Percentiles rank a stretch among this genome's conserved stretches.
These are phyloP conservation scores for Drosophila hamatofila DNA, from an alignment of 2,888 invertebrate species.

Conservation along the genomic window DNA sequence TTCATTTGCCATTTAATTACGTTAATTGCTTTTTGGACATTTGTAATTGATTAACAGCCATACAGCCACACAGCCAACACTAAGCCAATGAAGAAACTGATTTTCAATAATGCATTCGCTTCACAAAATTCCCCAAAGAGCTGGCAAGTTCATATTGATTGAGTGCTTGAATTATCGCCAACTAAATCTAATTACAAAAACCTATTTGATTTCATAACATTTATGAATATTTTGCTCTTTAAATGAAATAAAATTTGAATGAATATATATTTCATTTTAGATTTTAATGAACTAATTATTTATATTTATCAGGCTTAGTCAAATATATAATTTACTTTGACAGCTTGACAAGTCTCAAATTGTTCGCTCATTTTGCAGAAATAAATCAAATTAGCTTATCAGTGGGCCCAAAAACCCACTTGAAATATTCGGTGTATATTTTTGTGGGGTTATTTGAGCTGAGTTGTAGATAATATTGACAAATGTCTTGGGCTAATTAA, in stretches of 20 bases:
- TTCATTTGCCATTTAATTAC: slow-evolving; percentile 49
- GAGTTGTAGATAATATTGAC: slow-evolving; percentile 67
- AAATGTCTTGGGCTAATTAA: slow-evolving; percentile 68
- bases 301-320: slow-evolving; percentile 1
- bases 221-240: neutral
- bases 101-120: slow-evolving; percentile 44
- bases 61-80: neutral
- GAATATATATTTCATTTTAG: slow-evolving; percentile 2
- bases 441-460: slow-evolving; percentile 43
- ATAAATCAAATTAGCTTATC: slow-evolving; percentile 46
- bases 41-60: slow-evolving; percentile 44
- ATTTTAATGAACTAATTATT: slow-evolving; percentile 6
- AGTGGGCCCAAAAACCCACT: slow-evolving; percentile 10
- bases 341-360: slow-evolving; percentile 46
- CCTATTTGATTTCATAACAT: slow-evolving; percentile 4
- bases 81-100: slow-evolving; percentile 12
- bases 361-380: slow-evolving; percentile 32
- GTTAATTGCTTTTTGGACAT: slow-evolving; percentile 55
- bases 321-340: slow-evolving; percentile 37
- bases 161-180: slow-evolving; percentile 29
- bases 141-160: slow-evolving; percentile 36
- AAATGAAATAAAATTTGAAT: neutral
- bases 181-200: slow-evolving; percentile 24
- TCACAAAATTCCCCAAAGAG: slow-evolving; percentile 32
- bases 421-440: slow-evolving; percentile 25